Percentiles rank a stretch among this genome's conserved stretches.
phyloP scores from a whole-genome alignment of 2,888 invertebrate species.

The Nyleta sp. region DNA sequence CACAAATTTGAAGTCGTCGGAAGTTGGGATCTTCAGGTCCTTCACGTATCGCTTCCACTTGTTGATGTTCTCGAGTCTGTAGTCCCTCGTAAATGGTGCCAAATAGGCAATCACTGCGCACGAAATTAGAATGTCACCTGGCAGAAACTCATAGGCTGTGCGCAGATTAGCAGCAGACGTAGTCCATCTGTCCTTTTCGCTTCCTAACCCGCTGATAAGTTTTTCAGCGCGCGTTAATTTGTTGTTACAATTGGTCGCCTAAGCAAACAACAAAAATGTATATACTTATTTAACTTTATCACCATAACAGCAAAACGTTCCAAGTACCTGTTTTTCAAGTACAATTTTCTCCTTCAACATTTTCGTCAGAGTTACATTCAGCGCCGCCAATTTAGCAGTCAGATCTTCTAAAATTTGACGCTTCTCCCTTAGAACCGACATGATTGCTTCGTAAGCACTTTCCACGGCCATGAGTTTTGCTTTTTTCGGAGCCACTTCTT shows the following conservation, averaged over 20 bases:
- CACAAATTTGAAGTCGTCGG: constrained; percentile 88
- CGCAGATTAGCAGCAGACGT: constrained; percentile 90
- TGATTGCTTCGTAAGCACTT: constrained; percentile 90
- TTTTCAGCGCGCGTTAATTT: constrained; percentile 94
- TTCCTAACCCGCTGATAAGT: constrained; percentile 93
- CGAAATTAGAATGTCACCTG: constrained; percentile 95
- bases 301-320: constrained; percentile 83
- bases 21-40: constrained; percentile 89
- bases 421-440: constrained; percentile 93
- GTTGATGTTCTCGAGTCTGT: constrained; percentile 85
- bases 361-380: constrained; percentile 87
- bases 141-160: constrained; percentile 89
- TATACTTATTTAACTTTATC: background rate
- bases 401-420: constrained; percentile 89
- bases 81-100: constrained; percentile 91
- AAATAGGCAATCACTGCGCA: constrained; percentile 95
- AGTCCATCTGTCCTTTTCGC: constrained; percentile 94
- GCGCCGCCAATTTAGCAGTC: constrained; percentile 89
- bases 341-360: constrained; percentile 87
- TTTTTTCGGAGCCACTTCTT: constrained; percentile 93
- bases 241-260: constrained; percentile 86
- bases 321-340: constrained; percentile 88
- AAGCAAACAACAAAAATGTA: background rate
- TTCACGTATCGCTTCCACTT: constrained; percentile 90
- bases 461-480: constrained; percentile 92